Evolutionary conservation across 2,888 invertebrate genomes (phyloP), one percentile per base, ranked within the genome.

Genomic region (Drosophila antonietae): DNA sequence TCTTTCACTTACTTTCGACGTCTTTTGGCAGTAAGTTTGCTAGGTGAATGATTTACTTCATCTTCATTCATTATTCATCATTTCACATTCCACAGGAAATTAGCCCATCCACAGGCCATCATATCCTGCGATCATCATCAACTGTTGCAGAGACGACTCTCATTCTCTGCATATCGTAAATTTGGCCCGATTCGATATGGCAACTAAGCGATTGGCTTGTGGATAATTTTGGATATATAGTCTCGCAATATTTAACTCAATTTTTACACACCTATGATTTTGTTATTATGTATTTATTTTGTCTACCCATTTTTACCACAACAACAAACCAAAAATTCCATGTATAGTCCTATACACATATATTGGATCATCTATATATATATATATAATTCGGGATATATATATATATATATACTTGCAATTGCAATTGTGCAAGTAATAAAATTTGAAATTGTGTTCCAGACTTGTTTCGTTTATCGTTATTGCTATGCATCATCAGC

Each of bases 401-500:
- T 10, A 18, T n/a, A 18, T 46, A 3, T 2, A 20, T 12, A 35
- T 35, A 12, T 2, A 14, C 14, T 44, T 20, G 12, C 12, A 1
- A 23, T 46, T 6, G 2, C 28, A 46, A 12, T 44, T 0, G 9
- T 0, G 18, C 18, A 43, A 6, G 3, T 10, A 31, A 47, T 49
- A 49, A 31, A 49, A 49, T 49, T 49, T 10, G 8, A 5, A 2
- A 5, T 49, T 14, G 1, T n/a, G 28, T 2, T n/a, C 1, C 3
- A 33, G 6, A 15, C 20, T 23, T 8, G 20, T 43, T 41, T n/a
- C 10, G 64, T 44, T 68, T 52, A 49, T 46, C 61, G 52, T 71
- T 69, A 80, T 70, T 62, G 59, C 60, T 59, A 43, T 20, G 57
- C 62, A 71, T 71, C 47, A 76, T 0, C 35, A 52, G 20, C 57